Base-by-base conservation (phyloP, 2,797 vertebrate species). In the Chlorospingus flavigularis region DNA sequence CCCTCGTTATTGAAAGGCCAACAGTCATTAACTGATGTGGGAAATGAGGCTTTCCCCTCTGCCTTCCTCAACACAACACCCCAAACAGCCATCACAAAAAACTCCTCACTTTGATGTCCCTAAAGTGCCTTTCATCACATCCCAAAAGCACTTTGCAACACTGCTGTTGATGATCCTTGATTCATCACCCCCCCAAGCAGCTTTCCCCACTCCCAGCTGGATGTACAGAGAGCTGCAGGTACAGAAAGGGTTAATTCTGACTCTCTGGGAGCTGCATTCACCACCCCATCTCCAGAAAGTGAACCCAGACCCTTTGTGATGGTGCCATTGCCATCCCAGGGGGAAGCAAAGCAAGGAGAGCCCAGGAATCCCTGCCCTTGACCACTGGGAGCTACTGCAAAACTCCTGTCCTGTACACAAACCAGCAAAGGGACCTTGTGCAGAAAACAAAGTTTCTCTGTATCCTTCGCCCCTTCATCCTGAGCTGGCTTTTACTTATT, bases 281-380 rank as follows among this genome's bases (percentile, higher is more conserved):
- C 3, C 68, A 19, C 17, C 37, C 58, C 35, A 10, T 1, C 25
- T 12, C 31, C 30, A 60, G 58, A 47, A 61, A 57, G 73, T 15
- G 13, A 78, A 87, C 16, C 14, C 73, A 51, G 43, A 16, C 25
- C 14, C 1, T 63, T 5, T n/a, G 63, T 16, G 16, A 43, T 21
- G 16, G 31, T 76, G 47, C 51, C 37, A 18, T 23, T 18, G 45
- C 0, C 0, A 30, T 54, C 19, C 35, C 26, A 33, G 42, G 0
- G 39, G 72, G 45, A 3, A n/a, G 76, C 70, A 67, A 37, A 61
- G 71, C 50, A 28, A 73, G 17, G 26, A 57, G 24, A 72, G 40
- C n/a, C 31, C 50, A 61, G 67, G 33, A 39, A 51, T 13, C 11
- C 4, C 3, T 7, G 33, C 51, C 37, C 45, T 33, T 3, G 6